Evolutionary conservation across 2,888 invertebrate species (phyloP).

Genomic region (Tupiocoris notatus): DNA sequence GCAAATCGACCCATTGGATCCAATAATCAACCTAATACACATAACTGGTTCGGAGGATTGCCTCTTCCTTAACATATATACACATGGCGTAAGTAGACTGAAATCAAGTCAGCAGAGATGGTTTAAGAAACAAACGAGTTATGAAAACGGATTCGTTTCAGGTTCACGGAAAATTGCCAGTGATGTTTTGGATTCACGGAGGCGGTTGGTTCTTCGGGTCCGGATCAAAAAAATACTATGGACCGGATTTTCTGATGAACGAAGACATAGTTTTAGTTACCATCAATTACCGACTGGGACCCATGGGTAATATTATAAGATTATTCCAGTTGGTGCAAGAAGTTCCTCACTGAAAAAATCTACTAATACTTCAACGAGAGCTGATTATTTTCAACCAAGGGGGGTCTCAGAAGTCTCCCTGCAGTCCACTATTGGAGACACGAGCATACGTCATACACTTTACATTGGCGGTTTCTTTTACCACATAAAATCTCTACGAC

Average conservation of each 20-base stretch:
- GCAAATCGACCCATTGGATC: slow-evolving; percentile 30
- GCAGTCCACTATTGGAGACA: too few species aligned
- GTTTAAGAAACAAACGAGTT: neutral
- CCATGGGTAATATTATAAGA: slow-evolving; percentile 45
- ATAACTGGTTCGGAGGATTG: slow-evolving; percentile 55
- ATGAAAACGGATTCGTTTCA: neutral
- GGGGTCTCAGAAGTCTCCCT: too few species aligned
- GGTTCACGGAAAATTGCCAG: slow-evolving; percentile 41
- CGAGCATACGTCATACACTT: too few species aligned
- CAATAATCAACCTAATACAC: neutral
- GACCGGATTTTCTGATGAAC: slow-evolving; percentile 49
- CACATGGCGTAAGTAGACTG: slow-evolving; percentile 56
- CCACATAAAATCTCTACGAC: too few species aligned
- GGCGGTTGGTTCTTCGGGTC: slow-evolving; percentile 49
- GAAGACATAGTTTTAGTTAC: slow-evolving; percentile 49
- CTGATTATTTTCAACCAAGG: too few species aligned
- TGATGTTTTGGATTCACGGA: slow-evolving; percentile 50
- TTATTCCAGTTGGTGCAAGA: neutral
- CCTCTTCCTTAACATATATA: slow-evolving; percentile 57
- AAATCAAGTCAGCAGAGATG: too few species aligned
- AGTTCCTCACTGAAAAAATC: too few species aligned
- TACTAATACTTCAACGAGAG: too few species aligned
- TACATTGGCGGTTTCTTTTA: too few species aligned
- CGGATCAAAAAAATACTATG: slow-evolving; percentile 46
- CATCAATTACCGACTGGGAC: slow-evolving; percentile 50